Evolutionary conservation across 2,888 invertebrate species (phyloP), one percentile per base, ranked within the genome.

Genomic region (Electrophaes corylata): DNA sequence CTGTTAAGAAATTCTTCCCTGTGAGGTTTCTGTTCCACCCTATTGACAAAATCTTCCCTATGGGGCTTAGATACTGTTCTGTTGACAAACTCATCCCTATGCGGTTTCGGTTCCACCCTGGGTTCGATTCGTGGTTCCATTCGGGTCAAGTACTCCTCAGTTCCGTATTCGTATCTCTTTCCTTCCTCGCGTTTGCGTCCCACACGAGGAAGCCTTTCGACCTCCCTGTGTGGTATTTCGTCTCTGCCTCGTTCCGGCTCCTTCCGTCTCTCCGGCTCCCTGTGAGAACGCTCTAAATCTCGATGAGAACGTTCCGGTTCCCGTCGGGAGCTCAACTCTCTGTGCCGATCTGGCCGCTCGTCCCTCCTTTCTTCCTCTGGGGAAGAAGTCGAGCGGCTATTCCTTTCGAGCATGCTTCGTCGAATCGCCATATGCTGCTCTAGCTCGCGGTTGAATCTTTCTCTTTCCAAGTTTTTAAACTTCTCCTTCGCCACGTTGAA

Each of bases 401-500:
- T 89, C 72, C 88, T 85, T 68, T 92, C 90, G 64, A 92, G 78
- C 81, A 92, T 89, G 73, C 92, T 92, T 66, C 92, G 81, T 59
- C 92, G 76, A 62, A 92, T 86, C 41, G 91, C 91, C 86, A 92
- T 92, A 62, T 92, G 92, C 67, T 91, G 89, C 64, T 92, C 91
- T 41, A 92, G 76, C 71, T 93, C 93, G 66, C 93, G 90, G 65
- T 93, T 93, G 63, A 94, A 91, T 56, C 94, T 88, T 70, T 95
- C 95, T 60, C 95, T 92, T 78, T 97, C 97, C 83, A 97, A 93
- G 63, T 95, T 94, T 81, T 95, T 93, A 78, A 97, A 97, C 84
- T 96, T 96, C 75, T 97, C 96, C 83, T 96, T 96, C 43, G 97
- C 96, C 71, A 96, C 96, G 71, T 96, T 95, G 85, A 97, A 96